These are phyloP conservation scores for Hemistola chrysoprasaria DNA, from an alignment of 2,888 invertebrate species.

Conservation along the genomic window DNA sequence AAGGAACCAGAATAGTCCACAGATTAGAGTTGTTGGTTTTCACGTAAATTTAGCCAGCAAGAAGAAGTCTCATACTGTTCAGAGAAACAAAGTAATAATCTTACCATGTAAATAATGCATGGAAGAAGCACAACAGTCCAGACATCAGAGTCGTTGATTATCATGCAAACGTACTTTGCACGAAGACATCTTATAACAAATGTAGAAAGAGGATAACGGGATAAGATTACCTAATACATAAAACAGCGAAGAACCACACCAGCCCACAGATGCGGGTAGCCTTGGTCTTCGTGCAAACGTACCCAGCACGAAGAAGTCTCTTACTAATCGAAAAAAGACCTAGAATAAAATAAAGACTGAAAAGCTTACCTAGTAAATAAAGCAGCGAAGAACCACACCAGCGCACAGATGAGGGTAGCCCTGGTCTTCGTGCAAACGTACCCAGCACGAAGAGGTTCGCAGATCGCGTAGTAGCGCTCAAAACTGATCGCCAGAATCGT, in stretches of 20 bases:
- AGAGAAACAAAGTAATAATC: too few species aligned
- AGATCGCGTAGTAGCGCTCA: constrained; percentile 94
- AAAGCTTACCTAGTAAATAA: constrained; percentile 92
- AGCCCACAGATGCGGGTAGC: constrained; percentile 91
- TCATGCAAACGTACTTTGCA: constrained; percentile 95
- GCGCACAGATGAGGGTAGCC: constrained; percentile 90
- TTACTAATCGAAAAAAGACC: too few species aligned
- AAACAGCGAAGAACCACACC: constrained; percentile 92
- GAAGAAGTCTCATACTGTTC: too few species aligned
- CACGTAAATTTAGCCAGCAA: too few species aligned
- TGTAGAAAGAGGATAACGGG: too few species aligned
- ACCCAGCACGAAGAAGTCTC: constrained; percentile 94
- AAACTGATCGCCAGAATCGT: constrained; percentile 97
- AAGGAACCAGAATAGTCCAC: not conserved
- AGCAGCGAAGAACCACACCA: constrained; percentile 93
- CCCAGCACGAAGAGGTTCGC: constrained; percentile 94
- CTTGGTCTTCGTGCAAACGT: constrained; percentile 93
- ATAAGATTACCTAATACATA: constrained; percentile 93
- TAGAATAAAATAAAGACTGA: too few species aligned
- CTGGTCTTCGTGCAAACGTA: constrained; percentile 94
- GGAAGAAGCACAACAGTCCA: constrained; percentile 87
- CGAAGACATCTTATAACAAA: too few species aligned
- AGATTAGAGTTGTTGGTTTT: too few species aligned
- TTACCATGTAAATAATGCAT: not conserved
- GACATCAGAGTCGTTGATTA: constrained; percentile 92